Conservation (phyloP, 2,888 invertebrate species). For the Gymnoscelis rufifasciata region DNA sequence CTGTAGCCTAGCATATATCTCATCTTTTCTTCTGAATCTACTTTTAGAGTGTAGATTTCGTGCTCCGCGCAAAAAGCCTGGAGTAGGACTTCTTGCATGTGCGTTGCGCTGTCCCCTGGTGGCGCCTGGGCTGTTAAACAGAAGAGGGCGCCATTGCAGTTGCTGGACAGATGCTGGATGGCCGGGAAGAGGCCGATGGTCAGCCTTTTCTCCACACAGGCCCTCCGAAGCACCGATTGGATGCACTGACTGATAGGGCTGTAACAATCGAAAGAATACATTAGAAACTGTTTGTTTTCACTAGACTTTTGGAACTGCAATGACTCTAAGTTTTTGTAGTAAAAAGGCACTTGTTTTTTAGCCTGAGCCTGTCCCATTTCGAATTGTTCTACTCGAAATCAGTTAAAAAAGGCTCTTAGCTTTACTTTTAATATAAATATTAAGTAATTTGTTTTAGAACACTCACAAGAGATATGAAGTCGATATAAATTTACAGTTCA, state of each 20-base stretch:
- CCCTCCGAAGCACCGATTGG: constrained; percentile 74
- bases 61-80: constrained; percentile 90
- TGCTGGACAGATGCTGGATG: constrained; percentile 79
- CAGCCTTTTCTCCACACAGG: constrained; percentile 77
- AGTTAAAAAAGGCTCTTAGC: no score
- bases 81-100: constrained; percentile 87
- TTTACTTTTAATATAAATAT: no score
- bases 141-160: constrained; percentile 81
- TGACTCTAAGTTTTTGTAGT: neutral
- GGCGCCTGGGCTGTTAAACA: constrained; percentile 84
- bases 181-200: constrained; percentile 83
- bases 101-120: constrained; percentile 85
- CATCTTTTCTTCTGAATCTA: constrained; percentile 76
- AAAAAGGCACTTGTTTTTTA: neutral
- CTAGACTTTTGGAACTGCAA: neutral
- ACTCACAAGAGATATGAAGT: no score
- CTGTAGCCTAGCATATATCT: constrained; percentile 67
- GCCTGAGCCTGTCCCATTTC: neutral
- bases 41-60: constrained; percentile 86
- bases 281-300: neutral
- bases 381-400: neutral
- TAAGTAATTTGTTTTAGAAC: no score
- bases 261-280: constrained; percentile 42
- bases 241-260: constrained; percentile 74
- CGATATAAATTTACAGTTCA: no score